These are phyloP conservation scores for Patiria pectinifera DNA, from an alignment of 53 echinoderm and acorn worm genomes.

Conservation along the genomic window DNA sequence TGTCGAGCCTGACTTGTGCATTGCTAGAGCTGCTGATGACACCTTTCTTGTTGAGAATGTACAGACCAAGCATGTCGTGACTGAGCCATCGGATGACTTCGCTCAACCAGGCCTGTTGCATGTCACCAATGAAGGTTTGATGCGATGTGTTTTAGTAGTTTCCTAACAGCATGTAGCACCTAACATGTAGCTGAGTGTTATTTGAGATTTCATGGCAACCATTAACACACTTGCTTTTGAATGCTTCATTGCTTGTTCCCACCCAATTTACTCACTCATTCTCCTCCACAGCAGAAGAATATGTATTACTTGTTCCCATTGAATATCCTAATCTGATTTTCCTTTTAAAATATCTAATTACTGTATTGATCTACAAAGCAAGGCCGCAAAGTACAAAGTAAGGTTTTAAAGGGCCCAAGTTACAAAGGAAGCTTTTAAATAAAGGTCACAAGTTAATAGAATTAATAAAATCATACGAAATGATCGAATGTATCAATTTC, in stretches of 20 bases:
- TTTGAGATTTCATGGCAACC: neutral
- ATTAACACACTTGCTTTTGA: neutral
- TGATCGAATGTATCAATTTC: no score
- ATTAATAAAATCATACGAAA: no score
- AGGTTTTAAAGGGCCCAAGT: no score
- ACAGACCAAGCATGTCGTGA: conserved; percentile 13
- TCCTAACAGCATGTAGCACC: conserved; percentile 54
- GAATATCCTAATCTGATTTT: neutral
- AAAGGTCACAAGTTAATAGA: no score
- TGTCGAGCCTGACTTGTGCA: conserved; percentile 51
- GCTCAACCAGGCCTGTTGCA: conserved; percentile 34
- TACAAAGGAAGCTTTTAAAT: no score
- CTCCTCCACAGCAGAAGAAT: no score
- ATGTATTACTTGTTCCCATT: neutral
- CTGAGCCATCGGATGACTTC: conserved; percentile 22
- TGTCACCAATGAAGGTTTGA: conserved; percentile 60
- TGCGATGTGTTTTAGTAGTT: conserved; percentile 29
- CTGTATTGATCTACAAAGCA: no score
- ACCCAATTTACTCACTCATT: conserved; percentile 3
- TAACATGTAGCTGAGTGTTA: conserved; percentile 34
- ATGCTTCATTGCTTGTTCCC: conserved; percentile 1
- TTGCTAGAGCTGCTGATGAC: conserved; percentile 27
- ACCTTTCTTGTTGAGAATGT: conserved; percentile 15
- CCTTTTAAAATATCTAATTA: no score
- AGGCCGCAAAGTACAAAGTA: no score